Percentiles rank a stretch among this genome's conserved stretches.
phyloP scores from a whole-genome alignment of 2,797 vertebrate genomes.

The Silurus aristotelis region DNA sequence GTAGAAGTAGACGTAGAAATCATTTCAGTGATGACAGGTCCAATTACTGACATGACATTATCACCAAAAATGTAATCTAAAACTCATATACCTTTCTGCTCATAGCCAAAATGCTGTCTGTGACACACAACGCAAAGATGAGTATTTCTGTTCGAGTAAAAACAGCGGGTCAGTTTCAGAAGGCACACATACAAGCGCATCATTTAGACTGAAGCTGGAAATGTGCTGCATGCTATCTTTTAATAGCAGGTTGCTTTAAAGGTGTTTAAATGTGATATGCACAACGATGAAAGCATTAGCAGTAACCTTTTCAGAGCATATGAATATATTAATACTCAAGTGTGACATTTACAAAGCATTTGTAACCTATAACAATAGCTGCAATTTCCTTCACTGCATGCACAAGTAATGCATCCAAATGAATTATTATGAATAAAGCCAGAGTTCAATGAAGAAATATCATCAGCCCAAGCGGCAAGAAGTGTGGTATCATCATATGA shows the following conservation, averaged over 20 bases:
- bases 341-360: conserved; percentile 58
- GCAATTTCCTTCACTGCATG: conserved; percentile 51
- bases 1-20: not conserved
- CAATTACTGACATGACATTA: not conserved
- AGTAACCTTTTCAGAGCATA: conserved; percentile 58
- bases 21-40: not conserved
- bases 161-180: not conserved
- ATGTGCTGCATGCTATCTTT: not conserved
- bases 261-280: conserved; percentile 22
- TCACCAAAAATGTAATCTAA: not conserved
- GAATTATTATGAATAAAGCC: conserved; percentile 22
- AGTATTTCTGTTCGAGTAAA: not conserved
- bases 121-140: not conserved
- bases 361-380: conserved; percentile 47
- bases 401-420: conserved; percentile 49
- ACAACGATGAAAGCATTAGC: conserved; percentile 49
- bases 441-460: not conserved
- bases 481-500: not conserved
- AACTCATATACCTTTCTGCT: not conserved
- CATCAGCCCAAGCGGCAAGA: conserved; percentile 11
- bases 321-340: conserved; percentile 58
- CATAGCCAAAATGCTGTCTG: not conserved
- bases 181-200: not conserved
- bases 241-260: not conserved
- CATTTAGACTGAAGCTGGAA: not conserved